phyloP scores from a whole-genome alignment of 2,888 invertebrate genomes.

The Ectemnius lituratus region DNA sequence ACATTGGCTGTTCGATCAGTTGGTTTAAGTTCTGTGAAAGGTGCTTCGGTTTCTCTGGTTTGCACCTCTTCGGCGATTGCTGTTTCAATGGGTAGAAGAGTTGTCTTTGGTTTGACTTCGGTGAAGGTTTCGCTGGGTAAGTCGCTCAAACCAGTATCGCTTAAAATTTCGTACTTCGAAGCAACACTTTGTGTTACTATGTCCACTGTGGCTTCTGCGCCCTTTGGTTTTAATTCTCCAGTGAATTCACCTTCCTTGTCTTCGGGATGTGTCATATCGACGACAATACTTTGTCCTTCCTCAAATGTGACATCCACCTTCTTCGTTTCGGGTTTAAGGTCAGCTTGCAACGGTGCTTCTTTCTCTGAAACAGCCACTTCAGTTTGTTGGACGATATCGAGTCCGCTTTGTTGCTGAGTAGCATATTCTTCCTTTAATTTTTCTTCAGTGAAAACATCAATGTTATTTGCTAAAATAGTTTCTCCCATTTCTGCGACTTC shows the following conservation, averaged over 20 bases:
- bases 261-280: conserved; percentile 78
- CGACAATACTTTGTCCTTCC: conserved; percentile 81
- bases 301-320: conserved; percentile 79
- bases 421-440: conserved; percentile 69
- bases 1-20: conserved; percentile 79
- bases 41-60: conserved; percentile 70
- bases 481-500: conserved; percentile 73
- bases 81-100: conserved; percentile 67
- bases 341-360: conserved; percentile 78
- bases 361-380: conserved; percentile 79
- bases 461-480: conserved; percentile 65
- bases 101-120: conserved; percentile 62
- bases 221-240: conserved; percentile 60
- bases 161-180: conserved; percentile 69
- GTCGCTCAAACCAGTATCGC: conserved; percentile 62
- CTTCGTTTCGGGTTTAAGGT: conserved; percentile 80
- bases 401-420: conserved; percentile 74
- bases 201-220: conserved; percentile 66
- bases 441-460: conserved; percentile 72
- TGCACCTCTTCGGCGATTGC: conserved; percentile 70
- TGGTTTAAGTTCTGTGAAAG: conserved; percentile 77
- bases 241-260: conserved; percentile 72
- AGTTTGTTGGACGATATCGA: conserved; percentile 77
- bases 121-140: conserved; percentile 49
- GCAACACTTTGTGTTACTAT: conserved; percentile 68